Conservation (phyloP, 2,888 invertebrate genomes). For the Strigamia maritima region DNA sequence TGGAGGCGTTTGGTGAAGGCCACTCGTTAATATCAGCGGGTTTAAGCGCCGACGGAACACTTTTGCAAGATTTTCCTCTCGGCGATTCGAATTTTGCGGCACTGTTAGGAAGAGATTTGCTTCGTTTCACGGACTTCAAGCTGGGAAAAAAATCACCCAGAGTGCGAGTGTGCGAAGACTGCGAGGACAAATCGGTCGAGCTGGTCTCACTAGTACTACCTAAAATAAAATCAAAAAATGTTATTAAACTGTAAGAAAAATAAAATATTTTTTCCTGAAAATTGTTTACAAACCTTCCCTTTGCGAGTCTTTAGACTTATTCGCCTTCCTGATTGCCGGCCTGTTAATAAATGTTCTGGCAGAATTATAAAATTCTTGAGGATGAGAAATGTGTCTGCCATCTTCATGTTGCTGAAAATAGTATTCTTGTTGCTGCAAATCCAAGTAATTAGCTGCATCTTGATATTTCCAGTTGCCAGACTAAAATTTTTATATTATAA, state of each 20-base stretch:
- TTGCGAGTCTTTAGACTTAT: neutral
- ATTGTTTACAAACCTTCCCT: neutral
- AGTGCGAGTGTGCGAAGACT: constrained; percentile 17
- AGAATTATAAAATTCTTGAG: neutral
- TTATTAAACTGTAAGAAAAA: no score
- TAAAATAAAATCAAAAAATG: neutral
- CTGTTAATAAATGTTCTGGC: neutral
- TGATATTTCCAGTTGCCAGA: neutral
- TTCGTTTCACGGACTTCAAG: constrained; percentile 2
- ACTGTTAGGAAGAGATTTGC: constrained; percentile 6
- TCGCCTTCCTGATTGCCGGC: neutral
- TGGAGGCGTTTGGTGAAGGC: neutral
- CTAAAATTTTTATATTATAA: neutral
- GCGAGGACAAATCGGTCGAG: constrained; percentile 9
- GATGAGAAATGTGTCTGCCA: neutral
- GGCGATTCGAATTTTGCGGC: neutral
- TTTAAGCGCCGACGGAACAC: neutral
- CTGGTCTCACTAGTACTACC: neutral
- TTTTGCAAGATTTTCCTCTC: neutral
- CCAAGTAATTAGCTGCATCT: neutral
- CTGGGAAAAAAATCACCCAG: constrained; percentile 20
- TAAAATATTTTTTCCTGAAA: neutral
- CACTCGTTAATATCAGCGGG: neutral
- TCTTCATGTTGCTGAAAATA: neutral
- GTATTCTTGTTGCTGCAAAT: neutral